Percentiles rank a stretch among this genome's conserved stretches.
These are phyloP conservation scores for Monopterus albus DNA, from an alignment of 2,113 vertebrate genomes.

Conservation along the genomic window DNA sequence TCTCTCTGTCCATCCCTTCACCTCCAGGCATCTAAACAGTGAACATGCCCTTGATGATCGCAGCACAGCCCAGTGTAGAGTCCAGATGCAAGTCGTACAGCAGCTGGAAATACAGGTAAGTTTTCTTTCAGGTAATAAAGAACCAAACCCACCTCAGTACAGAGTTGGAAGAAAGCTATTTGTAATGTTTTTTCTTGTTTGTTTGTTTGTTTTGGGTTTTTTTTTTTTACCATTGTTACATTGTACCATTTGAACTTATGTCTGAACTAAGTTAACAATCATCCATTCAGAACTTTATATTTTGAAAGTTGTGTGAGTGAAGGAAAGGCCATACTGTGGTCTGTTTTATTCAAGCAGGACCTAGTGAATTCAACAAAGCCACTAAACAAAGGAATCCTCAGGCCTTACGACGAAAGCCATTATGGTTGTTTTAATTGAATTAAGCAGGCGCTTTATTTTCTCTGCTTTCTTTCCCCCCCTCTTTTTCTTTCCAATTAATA, in stretches of 20 bases:
- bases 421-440: slow-evolving; percentile 84
- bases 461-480: slow-evolving; percentile 46
- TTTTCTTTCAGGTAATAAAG: slow-evolving; percentile 20
- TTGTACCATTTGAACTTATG: neutral
- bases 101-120: slow-evolving; percentile 99
- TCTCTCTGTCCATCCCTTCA: neutral
- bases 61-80: slow-evolving; percentile 98
- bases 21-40: slow-evolving; percentile 95
- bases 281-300: slow-evolving; percentile 48
- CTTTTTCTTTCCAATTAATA: slow-evolving; percentile 81
- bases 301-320: slow-evolving; percentile 47
- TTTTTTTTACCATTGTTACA: slow-evolving; percentile 31
- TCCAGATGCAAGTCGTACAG: slow-evolving; percentile 99
- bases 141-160: neutral
- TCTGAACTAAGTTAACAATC: slow-evolving; percentile 26
- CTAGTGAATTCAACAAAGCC: slow-evolving; percentile 75
- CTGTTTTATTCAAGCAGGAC: slow-evolving; percentile 69
- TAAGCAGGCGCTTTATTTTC: slow-evolving; percentile 82
- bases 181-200: too few species aligned
- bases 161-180: neutral
- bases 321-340: slow-evolving; percentile 51
- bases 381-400: slow-evolving; percentile 77
- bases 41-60: slow-evolving; percentile 97
- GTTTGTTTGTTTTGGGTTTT: neutral
- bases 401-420: slow-evolving; percentile 77